Base-by-base conservation (phyloP, 2,888 invertebrate genomes). In the Nebria brevicollis region DNA sequence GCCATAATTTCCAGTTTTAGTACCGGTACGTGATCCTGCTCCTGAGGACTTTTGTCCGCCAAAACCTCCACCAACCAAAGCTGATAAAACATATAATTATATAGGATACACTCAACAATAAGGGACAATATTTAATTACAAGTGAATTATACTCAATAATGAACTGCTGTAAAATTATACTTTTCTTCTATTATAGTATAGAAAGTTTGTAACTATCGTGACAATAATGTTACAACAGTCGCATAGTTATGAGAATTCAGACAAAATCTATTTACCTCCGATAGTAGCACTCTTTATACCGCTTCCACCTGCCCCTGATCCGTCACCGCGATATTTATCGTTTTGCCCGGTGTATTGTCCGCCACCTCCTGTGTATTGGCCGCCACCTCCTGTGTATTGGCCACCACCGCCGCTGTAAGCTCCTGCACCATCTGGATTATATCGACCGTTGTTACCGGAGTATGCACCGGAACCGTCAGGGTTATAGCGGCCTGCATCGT, bases 391-490 rank as follows among this genome's bases (percentile, higher is more conserved):
- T 3, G 89, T 88, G 0, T 66, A 66, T 10, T n/a, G 8, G 13
- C 66, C 66, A 66, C 87, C 89, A 34, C 89, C 86, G 83, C 91
- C 91, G 0, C 90, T 88, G 83, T 91, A 92, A 82, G 90, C 89
- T 13, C 91, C 91, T 26, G 74, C 83, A 20, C 79, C 85, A 20
- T 81, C 81, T 42, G 85, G 85, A n/a, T 89, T 89, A 83, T 91
- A 91, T 8, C 90, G 90, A 80, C 90, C 91, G 79, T 90, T 89
- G 76, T 89, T 89, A 82, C 91, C 91, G 0, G 86, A 77, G 85
- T 91, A 91, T 0, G 90, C 90, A 6, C 90, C 90, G 77, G 84
- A 90, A 54, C 90, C 90, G 15, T 90, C 90, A 20, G 91, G 90
- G 82, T 90, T 90, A 86, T 92, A 92, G 86, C 89, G 90, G 2